These are phyloP conservation scores for Brachionichthys hirsutus DNA, from an alignment of 2,113 vertebrate genomes.

Conservation along the genomic window DNA sequence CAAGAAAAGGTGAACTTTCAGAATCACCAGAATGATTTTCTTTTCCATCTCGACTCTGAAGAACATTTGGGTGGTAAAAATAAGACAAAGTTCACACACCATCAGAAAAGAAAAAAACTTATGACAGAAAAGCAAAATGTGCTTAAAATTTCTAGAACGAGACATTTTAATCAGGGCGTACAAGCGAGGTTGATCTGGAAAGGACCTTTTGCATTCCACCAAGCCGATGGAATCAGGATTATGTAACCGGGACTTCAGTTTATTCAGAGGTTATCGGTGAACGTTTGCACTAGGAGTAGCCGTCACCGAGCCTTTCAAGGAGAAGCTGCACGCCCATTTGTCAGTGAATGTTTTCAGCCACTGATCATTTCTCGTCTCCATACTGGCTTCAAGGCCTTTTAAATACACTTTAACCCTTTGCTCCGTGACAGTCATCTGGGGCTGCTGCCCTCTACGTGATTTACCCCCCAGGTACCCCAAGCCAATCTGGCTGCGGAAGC, in stretches of 20 bases:
- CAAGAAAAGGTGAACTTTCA: constrained; percentile 7
- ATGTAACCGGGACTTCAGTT: constrained; percentile 54
- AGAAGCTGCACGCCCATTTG: neutral
- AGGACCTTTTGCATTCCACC: neutral
- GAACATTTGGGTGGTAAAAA: constrained; percentile 4
- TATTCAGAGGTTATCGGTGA: constrained; percentile 40
- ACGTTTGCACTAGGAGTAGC: constrained; percentile 8
- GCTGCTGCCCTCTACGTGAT: too few species aligned
- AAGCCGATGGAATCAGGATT: constrained; percentile 11
- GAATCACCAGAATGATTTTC: neutral
- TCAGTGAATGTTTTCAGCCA: neutral
- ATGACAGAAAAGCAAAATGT: neutral
- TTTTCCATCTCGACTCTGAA: too few species aligned
- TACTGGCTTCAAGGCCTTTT: neutral
- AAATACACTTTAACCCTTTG: neutral
- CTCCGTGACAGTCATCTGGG: too few species aligned
- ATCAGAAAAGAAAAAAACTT: constrained; percentile 9
- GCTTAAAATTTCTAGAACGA: neutral
- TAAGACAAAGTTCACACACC: constrained; percentile 28
- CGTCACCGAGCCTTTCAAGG: neutral
- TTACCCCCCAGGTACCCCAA: too few species aligned
- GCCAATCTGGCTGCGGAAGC: too few species aligned
- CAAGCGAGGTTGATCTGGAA: constrained; percentile 6
- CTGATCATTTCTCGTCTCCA: neutral
- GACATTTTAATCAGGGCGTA: neutral